Evolutionary conservation across 2,113 vertebrate species (phyloP).

Genomic region (Gymnarchus niloticus): DNA sequence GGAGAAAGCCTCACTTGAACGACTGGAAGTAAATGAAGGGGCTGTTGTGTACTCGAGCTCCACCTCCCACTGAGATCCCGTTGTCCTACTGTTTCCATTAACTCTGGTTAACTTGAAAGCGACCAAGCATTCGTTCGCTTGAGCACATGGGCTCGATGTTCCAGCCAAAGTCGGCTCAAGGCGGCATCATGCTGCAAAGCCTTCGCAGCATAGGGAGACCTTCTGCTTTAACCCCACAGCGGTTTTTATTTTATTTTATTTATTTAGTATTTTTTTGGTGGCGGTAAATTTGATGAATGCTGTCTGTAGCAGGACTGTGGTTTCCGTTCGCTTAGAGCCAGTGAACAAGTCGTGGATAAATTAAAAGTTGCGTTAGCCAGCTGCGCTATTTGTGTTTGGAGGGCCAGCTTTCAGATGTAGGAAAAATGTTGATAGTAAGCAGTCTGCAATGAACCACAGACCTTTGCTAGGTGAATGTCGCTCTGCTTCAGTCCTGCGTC

Average conservation of each 20-base stretch:
- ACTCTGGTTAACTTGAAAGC: neutral
- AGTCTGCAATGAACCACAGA: neutral
- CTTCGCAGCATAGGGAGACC: neutral
- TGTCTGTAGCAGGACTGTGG: neutral
- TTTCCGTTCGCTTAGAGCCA: slow-evolving; percentile 1
- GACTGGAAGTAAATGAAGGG: neutral
- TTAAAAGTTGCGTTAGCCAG: slow-evolving; percentile 6
- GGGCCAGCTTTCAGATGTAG: neutral
- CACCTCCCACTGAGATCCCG: neutral
- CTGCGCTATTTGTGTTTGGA: neutral
- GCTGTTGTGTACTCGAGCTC: neutral
- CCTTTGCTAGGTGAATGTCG: neutral
- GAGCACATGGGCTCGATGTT: neutral
- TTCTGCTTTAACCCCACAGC: neutral
- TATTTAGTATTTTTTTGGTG: neutral
- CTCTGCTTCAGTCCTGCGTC: neutral
- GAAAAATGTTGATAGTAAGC: neutral
- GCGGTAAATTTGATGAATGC: slow-evolving; percentile 9
- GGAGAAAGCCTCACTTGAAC: neutral
- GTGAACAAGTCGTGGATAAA: neutral
- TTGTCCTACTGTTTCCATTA: neutral
- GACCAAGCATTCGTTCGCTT: neutral
- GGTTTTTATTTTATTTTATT: neutral
- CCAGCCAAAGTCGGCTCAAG: neutral
- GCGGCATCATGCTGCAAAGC: neutral